Conservation (phyloP, 2,797 vertebrate species). For the Pipistrellus pygmaeus region DNA sequence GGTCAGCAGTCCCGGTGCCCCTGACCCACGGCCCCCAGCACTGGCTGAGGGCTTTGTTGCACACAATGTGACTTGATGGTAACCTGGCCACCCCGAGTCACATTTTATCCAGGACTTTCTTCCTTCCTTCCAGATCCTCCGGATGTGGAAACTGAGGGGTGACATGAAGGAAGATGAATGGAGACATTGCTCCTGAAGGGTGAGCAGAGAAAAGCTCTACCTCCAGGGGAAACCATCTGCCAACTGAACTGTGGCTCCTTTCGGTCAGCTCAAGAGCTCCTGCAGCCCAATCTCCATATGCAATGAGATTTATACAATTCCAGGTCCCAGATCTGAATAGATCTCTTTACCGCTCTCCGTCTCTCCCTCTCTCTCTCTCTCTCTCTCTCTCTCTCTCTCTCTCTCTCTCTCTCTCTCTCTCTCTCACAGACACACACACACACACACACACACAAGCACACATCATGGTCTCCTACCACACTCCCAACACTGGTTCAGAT, state of each 20-base stretch:
- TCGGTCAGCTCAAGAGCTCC: background rate
- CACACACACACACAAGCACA: no score
- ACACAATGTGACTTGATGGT: background rate
- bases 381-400: background rate
- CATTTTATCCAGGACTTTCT: background rate
- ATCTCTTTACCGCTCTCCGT: background rate
- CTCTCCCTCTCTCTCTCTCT: background rate
- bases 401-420: background rate
- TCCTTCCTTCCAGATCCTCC: background rate
- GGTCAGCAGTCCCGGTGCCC: accelerated
- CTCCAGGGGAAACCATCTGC: background rate
- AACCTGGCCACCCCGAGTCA: background rate
- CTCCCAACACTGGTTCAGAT: background rate
- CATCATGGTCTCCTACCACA: background rate
- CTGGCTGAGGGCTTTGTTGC: background rate
- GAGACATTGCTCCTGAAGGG: background rate
- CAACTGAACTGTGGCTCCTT: background rate
- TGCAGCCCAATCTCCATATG: background rate
- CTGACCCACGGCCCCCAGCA: background rate
- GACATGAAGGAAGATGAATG: background rate
- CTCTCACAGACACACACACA: no score
- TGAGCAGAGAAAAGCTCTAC: background rate
- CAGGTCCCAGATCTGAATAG: background rate
- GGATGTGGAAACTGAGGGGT: background rate
- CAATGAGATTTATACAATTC: background rate